A percentile compares a stretch with the other conserved stretches of the same genome.
Conservation (phyloP, 1,140 invertebrate genomes). For the Maconellicoccus hirsutus region DNA sequence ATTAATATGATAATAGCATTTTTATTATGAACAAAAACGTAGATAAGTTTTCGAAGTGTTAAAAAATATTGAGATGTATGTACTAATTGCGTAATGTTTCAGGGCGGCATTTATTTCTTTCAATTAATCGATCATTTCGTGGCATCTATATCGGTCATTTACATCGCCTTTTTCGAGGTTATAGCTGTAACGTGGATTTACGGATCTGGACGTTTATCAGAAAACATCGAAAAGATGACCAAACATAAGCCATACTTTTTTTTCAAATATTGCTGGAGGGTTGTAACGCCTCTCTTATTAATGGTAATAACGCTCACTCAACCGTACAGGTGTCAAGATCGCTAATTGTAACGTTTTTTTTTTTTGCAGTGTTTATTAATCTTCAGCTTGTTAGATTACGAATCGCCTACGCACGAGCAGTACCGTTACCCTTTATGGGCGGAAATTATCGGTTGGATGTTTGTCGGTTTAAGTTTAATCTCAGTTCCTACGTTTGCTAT, state of each 20-base stretch:
- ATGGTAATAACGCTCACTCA: conserved; percentile 42
- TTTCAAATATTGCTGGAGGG: conserved; percentile 73
- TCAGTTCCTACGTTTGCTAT: conserved; percentile 74
- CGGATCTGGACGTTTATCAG: conserved; percentile 63
- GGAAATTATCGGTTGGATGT: conserved; percentile 72
- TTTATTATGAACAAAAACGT: too few species aligned
- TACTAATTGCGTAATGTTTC: too few species aligned
- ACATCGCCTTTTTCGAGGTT: conserved; percentile 82
- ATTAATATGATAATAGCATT: too few species aligned
- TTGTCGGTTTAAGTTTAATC: conserved; percentile 66
- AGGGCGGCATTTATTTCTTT: conserved; percentile 87
- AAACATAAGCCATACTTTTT: conserved; percentile 63
- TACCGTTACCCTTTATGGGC: conserved; percentile 77
- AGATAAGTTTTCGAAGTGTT: too few species aligned
- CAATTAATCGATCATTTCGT: conserved; percentile 87
- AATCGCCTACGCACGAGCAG: conserved; percentile 59
- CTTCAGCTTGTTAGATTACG: conserved; percentile 74
- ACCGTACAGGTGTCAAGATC: neutral
- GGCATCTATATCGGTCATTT: conserved; percentile 80
- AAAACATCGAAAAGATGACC: conserved; percentile 80
- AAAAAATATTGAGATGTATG: too few species aligned
- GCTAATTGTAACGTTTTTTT: too few species aligned
- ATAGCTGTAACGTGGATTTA: conserved; percentile 85
- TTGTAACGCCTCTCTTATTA: conserved; percentile 65
- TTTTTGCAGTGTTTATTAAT: conserved; percentile 63